Evolutionary conservation across 2,888 invertebrate genomes (phyloP).

Genomic region (Rotaria magnacalcarata): DNA sequence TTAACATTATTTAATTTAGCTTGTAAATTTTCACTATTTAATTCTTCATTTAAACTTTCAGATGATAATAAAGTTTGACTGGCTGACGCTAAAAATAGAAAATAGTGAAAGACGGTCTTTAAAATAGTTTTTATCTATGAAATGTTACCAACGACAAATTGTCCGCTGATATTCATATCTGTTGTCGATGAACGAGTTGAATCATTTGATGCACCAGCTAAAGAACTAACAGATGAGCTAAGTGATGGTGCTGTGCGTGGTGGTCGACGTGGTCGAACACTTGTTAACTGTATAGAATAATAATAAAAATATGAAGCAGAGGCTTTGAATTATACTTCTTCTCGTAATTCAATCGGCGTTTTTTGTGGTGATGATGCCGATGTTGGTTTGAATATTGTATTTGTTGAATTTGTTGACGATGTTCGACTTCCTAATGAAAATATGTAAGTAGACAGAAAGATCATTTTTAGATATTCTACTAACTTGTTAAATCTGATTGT

Average conservation of each 20-base stretch:
- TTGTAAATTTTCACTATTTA: background rate
- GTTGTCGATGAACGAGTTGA: background rate
- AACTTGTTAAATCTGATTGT: constrained; percentile 16
- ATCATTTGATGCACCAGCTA: background rate
- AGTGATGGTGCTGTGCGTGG: constrained; percentile 31
- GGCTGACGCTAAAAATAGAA: background rate
- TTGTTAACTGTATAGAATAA: background rate
- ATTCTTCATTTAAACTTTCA: background rate
- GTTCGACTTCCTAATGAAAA: constrained; percentile 6
- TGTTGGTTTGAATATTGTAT: constrained; percentile 19
- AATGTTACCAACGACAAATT: background rate
- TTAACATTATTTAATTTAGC: background rate
- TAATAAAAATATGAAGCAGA: no score
- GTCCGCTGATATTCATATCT: background rate
- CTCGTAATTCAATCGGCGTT: constrained; percentile 4
- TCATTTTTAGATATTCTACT: background rate
- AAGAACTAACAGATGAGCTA: constrained; percentile 18
- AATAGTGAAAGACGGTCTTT: background rate
- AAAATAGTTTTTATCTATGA: no score
- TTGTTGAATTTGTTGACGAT: constrained; percentile 12
- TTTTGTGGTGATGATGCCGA: constrained; percentile 35
- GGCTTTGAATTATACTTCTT: background rate
- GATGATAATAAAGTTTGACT: constrained; percentile 30
- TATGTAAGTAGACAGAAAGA: background rate
- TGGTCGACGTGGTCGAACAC: constrained; percentile 35